phyloP scores from a whole-genome alignment of 2,888 invertebrate genomes.

The Fragum fragum region DNA sequence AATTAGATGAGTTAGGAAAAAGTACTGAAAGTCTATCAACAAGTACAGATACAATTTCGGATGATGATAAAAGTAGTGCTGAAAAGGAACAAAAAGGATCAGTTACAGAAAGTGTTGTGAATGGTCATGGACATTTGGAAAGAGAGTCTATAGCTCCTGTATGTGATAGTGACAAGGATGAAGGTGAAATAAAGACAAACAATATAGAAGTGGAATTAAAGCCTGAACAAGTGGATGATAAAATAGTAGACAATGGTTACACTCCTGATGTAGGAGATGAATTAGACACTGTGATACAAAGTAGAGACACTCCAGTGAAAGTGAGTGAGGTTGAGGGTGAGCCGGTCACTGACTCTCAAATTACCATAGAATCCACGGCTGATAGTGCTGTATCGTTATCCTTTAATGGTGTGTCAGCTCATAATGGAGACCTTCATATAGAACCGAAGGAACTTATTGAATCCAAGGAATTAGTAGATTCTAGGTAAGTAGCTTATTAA shows the following conservation, averaged over 20 bases:
- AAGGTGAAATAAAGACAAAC: not conserved
- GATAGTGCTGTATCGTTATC: constrained; percentile 68
- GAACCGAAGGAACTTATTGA: constrained; percentile 67
- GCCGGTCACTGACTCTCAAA: constrained; percentile 49
- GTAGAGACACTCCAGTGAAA: constrained; percentile 35
- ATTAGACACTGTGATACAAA: constrained; percentile 55
- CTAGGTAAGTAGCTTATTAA: constrained; percentile 76
- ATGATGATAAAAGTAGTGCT: constrained; percentile 18
- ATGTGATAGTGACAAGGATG: constrained; percentile 30
- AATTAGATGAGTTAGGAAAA: constrained; percentile 57
- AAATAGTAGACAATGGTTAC: constrained; percentile 3
- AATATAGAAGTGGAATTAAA: not conserved
- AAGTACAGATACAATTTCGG: constrained; percentile 27
- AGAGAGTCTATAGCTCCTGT: not conserved
- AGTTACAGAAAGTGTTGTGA: constrained; percentile 12
- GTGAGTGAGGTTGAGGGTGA: constrained; percentile 9
- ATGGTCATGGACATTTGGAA: constrained; percentile 14
- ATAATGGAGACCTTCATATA: constrained; percentile 69
- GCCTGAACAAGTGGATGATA: not conserved
- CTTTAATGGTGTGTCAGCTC: constrained; percentile 64
- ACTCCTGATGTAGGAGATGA: constrained; percentile 13
- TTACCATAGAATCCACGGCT: constrained; percentile 40
- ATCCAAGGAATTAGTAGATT: constrained; percentile 73
- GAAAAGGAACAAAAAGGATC: constrained; percentile 2
- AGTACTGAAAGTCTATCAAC: constrained; percentile 46